A percentile compares a stretch with the other conserved stretches of the same genome.
Evolutionary conservation across 2,113 vertebrate species (phyloP).

Genomic region (Oreochromis aureus): DNA sequence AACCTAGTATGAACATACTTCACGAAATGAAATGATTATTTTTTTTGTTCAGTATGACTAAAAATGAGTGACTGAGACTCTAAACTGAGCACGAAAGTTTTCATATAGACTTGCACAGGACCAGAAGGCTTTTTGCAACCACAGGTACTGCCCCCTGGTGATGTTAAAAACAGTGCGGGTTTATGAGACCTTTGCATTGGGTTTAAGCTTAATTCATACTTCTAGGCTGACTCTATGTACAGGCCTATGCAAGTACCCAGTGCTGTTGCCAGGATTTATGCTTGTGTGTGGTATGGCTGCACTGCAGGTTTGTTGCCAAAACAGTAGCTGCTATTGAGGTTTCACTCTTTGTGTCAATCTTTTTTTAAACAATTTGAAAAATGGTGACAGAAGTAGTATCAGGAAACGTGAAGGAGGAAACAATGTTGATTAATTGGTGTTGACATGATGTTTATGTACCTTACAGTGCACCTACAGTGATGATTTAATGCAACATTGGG

Average conservation of each 20-base stretch:
- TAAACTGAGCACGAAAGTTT: neutral
- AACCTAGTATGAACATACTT: neutral
- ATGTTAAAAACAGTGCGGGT: neutral
- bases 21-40: rapidly evolving
- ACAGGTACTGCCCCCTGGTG: neutral
- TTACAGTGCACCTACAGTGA: neutral
- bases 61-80: neutral
- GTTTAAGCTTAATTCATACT: neutral
- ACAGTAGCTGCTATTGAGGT: neutral
- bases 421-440: neutral
- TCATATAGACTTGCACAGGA: neutral
- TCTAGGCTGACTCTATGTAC: neutral
- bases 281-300: neutral
- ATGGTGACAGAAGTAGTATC: neutral
- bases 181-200: neutral
- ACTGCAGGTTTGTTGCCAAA: neutral
- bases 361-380: neutral
- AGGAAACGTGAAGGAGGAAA: neutral
- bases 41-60: neutral
- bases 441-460: neutral
- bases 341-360: neutral
- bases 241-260: neutral
- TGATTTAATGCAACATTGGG: neutral
- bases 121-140: neutral
- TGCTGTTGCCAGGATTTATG: neutral